Conservation (phyloP, 2,888 invertebrate species). For the Tetanocera ferruginea region DNA sequence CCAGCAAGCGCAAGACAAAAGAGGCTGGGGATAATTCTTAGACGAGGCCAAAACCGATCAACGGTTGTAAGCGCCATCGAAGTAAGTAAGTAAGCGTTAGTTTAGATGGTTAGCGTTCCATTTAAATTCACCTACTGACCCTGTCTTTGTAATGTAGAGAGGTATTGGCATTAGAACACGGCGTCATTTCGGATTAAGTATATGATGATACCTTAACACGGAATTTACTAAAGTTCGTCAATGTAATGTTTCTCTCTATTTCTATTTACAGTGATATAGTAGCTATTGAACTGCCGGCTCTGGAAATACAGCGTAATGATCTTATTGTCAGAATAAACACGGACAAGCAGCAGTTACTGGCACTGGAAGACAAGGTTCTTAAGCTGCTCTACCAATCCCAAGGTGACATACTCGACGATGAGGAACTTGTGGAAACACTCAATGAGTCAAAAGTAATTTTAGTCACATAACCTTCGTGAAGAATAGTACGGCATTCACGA, state of each 20-base stretch:
- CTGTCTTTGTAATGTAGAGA: too few relatives aligned
- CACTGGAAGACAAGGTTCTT: conserved; percentile 91
- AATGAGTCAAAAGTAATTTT: conserved; percentile 64
- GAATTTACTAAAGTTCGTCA: too few relatives aligned
- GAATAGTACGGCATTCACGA: not conserved
- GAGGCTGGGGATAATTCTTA: too few relatives aligned
- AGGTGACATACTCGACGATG: conserved; percentile 94
- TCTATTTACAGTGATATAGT: conserved; percentile 75
- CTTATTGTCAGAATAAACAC: conserved; percentile 87
- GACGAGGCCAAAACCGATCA: too few relatives aligned
- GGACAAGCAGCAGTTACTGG: conserved; percentile 86
- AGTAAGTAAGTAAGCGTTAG: too few relatives aligned
- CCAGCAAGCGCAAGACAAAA: too few relatives aligned
- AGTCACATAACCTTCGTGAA: not conserved
- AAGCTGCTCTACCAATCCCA: conserved; percentile 84
- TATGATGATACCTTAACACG: too few relatives aligned
- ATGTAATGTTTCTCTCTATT: not conserved
- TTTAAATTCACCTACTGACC: too few relatives aligned
- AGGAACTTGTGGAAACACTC: conserved; percentile 87
- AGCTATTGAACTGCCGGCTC: conserved; percentile 89
- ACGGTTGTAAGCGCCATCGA: too few relatives aligned
- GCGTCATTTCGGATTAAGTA: not conserved
- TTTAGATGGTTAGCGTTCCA: too few relatives aligned
- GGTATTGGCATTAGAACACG: conserved; percentile 47
- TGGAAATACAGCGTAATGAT: conserved; percentile 86